phyloP scores from a whole-genome alignment of 2,888 invertebrate species.

The Calliphora vomitoria region DNA sequence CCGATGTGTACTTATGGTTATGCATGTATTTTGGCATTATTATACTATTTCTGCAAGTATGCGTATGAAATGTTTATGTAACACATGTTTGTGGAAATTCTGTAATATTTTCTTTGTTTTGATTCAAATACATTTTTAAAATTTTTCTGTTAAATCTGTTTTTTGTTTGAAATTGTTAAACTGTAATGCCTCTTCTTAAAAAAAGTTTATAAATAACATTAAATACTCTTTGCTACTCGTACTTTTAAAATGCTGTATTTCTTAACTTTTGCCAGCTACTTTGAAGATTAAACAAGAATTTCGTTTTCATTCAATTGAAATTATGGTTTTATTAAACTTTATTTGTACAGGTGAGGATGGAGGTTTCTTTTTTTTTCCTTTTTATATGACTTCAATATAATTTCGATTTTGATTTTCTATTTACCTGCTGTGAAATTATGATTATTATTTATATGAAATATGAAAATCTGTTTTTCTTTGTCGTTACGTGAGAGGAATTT shows the following conservation, averaged over 20 bases:
- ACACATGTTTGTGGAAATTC: constrained; percentile 56
- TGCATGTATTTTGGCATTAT: neutral
- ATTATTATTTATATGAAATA: constrained; percentile 69
- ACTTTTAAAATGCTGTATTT: constrained; percentile 15
- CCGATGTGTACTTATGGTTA: neutral
- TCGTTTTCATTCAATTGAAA: constrained; percentile 21
- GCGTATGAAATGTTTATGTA: constrained; percentile 31
- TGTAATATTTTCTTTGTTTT: constrained; percentile 18
- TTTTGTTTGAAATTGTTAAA: constrained; percentile 6
- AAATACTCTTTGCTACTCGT: neutral
- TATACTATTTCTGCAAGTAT: neutral
- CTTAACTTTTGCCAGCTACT: constrained; percentile 22
- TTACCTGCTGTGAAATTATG: constrained; percentile 67
- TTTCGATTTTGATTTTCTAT: constrained; percentile 44
- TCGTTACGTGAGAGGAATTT: constrained; percentile 68
- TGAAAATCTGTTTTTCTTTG: constrained; percentile 64
- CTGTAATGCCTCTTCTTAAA: neutral
- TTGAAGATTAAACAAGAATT: constrained; percentile 20
- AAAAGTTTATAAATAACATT: constrained; percentile 48
- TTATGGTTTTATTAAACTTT: constrained; percentile 22
- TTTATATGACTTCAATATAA: constrained; percentile 30
- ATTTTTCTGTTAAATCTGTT: constrained; percentile 1
- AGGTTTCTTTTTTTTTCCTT: neutral
- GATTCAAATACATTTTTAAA: neutral
- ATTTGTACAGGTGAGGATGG: neutral